Evolutionary conservation across 2,113 vertebrate species (phyloP).

Genomic region (Platanista minor): DNA sequence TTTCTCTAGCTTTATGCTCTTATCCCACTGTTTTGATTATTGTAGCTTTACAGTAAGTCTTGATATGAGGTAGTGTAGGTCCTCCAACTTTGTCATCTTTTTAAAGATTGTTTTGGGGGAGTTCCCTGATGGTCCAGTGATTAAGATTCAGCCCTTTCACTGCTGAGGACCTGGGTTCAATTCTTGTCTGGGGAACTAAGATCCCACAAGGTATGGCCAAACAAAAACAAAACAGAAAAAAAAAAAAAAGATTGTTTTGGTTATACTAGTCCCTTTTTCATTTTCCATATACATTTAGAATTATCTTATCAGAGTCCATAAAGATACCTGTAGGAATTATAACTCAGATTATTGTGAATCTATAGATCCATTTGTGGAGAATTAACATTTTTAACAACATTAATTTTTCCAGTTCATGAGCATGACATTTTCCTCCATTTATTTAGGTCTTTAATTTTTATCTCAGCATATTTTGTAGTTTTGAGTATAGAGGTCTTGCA

Average conservation of each 20-base stretch:
- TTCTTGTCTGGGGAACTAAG: too few species aligned
- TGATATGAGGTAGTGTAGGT: background rate
- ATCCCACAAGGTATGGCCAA: background rate
- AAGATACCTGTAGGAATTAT: background rate
- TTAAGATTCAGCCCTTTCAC: background rate
- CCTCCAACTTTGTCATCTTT: background rate
- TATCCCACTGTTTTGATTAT: background rate
- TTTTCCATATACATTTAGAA: background rate
- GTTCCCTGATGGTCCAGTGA: background rate
- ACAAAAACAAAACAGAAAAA: background rate
- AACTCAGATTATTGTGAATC: background rate
- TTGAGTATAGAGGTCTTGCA: background rate
- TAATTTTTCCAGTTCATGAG: background rate
- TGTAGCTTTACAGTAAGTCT: background rate
- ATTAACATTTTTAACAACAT: background rate
- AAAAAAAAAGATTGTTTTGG: background rate
- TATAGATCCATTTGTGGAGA: background rate
- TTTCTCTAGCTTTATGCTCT: background rate
- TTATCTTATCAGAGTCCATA: background rate
- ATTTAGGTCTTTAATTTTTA: constrained; percentile 3
- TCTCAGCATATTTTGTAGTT: background rate
- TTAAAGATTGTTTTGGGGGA: background rate
- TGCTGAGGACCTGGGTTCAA: background rate
- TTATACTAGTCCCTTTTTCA: background rate
- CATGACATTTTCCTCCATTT: background rate